Evolutionary conservation across 2,888 invertebrate species (phyloP), one percentile per base, ranked within the genome.

Genomic region (Unio delphinus): DNA sequence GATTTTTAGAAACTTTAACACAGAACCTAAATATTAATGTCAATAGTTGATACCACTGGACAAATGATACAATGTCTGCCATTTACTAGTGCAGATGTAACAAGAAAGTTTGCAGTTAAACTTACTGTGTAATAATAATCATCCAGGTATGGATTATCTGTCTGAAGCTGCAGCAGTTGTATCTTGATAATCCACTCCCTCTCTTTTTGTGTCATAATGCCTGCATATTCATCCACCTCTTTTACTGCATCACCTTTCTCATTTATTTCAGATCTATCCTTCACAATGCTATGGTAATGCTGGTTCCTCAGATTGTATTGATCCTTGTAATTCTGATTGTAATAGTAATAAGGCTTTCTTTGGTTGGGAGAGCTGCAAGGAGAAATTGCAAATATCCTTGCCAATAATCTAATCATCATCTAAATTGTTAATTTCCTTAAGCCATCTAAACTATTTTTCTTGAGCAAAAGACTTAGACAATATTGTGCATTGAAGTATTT

Each of bases 141-240:
- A 88, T 99, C 98, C 83, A 97, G 94, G 89, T 96, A 97, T 0
- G 99, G 98, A 73, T 98, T 96, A 66, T 96, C 97, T 0, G 96
- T 96, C 87, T 97, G 96, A 1, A 98, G 92, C 87, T 98, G 98
- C 73, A 97, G 90, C 89, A 97, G 92, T 89, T 99, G 99, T 80
- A 99, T 98, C 88, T 96, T 97, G 77, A 97, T 94, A 18, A 99
- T 92, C 97, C 98, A 98, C 82, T 98, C 97, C 84, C 98, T 97
- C 89, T 99, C 99, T 54, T 95, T 93, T 76, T 93, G 93, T 20
- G 95, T 95, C 99, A 99, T 99, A 18, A 99, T 92, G 0, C 97
- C 98, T 0, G 95, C 94, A 88, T 96, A 97, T 61, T 81, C 85
- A 79, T 89, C 89, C 26, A 69, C 74, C 58, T 65, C 74, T 58